Evolutionary conservation across 2,888 invertebrate genomes (phyloP).

Genomic region (Eulithis prunata): DNA sequence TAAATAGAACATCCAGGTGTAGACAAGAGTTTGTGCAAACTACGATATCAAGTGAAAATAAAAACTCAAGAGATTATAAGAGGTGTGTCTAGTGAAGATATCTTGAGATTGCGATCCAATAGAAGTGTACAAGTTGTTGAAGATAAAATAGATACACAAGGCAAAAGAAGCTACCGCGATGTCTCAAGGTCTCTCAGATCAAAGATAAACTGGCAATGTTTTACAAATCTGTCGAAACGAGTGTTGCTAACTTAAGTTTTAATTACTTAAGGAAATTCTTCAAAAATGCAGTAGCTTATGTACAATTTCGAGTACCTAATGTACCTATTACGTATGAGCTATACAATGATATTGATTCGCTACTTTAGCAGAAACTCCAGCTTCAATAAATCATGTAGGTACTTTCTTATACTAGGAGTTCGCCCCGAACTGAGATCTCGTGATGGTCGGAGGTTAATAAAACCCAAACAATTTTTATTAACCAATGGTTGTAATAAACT

Average conservation of each 20-base stretch:
- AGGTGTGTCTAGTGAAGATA: no score
- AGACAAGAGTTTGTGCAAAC: no score
- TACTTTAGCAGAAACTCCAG: not conserved
- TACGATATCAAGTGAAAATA: no score
- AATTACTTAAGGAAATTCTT: conserved; percentile 13
- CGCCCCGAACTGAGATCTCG: no score
- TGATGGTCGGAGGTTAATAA: no score
- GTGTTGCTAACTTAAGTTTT: conserved; percentile 35
- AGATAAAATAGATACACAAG: conserved; percentile 8
- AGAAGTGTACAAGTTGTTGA: not conserved
- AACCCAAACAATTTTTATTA: no score
- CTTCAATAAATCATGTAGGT: not conserved
- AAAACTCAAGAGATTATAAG: no score
- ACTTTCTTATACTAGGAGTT: no score
- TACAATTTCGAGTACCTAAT: no score
- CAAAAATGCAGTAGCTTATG: no score
- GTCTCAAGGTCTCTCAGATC: conserved; percentile 36
- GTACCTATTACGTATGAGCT: not conserved
- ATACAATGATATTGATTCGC: not conserved
- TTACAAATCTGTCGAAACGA: conserved; percentile 33
- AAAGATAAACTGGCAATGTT: conserved; percentile 41
- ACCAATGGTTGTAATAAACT: no score
- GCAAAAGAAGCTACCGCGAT: conserved; percentile 14
- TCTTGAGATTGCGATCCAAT: not conserved
- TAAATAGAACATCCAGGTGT: no score